phyloP scores from a whole-genome alignment of 2,113 vertebrate genomes.

The Hirundichthys speculiger region DNA sequence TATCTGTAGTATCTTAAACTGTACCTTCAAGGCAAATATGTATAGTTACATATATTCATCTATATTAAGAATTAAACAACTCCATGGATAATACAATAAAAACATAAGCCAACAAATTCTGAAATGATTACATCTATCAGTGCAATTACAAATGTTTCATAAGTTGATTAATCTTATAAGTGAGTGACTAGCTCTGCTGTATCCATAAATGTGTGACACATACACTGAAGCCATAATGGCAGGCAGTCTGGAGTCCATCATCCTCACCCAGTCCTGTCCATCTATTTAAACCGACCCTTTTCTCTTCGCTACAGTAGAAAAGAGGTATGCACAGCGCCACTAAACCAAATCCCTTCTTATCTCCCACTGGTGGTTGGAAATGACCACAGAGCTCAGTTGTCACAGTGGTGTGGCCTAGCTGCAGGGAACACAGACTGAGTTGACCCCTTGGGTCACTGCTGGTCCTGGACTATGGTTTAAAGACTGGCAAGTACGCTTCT shows the following conservation, averaged over 20 bases:
- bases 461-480: constrained; percentile 65
- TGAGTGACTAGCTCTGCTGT: too few relatives aligned
- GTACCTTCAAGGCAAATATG: neutral
- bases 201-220: too few relatives aligned
- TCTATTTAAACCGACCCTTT: constrained; percentile 45
- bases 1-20: neutral
- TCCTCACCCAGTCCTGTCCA: constrained; percentile 26
- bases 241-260: constrained; percentile 12
- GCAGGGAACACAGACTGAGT: constrained; percentile 53
- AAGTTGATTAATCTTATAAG: too few relatives aligned
- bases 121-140: neutral
- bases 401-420: constrained; percentile 53
- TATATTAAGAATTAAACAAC: too few relatives aligned
- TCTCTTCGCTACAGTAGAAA: constrained; percentile 68
- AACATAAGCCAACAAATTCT: neutral
- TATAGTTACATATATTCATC: too few relatives aligned
- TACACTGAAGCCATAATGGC: too few relatives aligned
- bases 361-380: constrained; percentile 59
- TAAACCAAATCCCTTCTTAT: constrained; percentile 75
- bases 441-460: constrained; percentile 69
- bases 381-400: constrained; percentile 64
- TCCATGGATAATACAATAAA: too few relatives aligned
- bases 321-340: constrained; percentile 65
- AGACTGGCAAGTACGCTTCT: constrained; percentile 59
- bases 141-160: neutral